Evolutionary conservation across 2,888 invertebrate species (phyloP).

Genomic region (Drosophila limbata): DNA sequence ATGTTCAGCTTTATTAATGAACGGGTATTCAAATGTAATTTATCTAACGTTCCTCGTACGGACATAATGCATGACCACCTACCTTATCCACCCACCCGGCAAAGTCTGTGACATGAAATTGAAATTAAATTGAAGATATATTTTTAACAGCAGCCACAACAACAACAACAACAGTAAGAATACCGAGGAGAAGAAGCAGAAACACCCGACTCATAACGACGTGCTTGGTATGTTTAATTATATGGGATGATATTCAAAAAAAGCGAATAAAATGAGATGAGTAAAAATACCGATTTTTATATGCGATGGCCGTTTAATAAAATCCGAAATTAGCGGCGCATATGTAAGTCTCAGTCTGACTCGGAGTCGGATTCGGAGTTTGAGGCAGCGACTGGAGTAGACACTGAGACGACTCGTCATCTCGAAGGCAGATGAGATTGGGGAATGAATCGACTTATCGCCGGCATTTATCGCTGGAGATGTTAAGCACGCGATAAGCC

Average conservation of each 20-base stretch:
- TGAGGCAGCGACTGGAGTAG: slow-evolving; percentile 38
- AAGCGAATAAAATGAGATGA: slow-evolving; percentile 51
- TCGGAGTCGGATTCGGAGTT: background rate
- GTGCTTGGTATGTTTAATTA: slow-evolving; percentile 78
- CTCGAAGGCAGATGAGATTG: slow-evolving; percentile 25
- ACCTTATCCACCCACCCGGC: slow-evolving; percentile 44
- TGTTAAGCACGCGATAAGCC: slow-evolving; percentile 66
- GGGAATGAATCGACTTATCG: slow-evolving; percentile 57
- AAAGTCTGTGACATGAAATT: slow-evolving; percentile 78
- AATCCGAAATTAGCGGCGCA: slow-evolving; percentile 78
- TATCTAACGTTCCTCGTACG: slow-evolving; percentile 19
- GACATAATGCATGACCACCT: slow-evolving; percentile 16
- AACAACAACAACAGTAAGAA: slow-evolving; percentile 6
- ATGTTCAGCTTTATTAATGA: background rate
- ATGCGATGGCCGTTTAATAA: slow-evolving; percentile 74
- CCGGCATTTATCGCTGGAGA: slow-evolving; percentile 58
- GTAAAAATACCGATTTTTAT: slow-evolving; percentile 71
- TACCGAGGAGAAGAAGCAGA: slow-evolving; percentile 15
- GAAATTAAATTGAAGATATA: slow-evolving; percentile 72
- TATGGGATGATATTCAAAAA: slow-evolving; percentile 80
- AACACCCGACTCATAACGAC: slow-evolving; percentile 61
- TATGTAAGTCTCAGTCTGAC: slow-evolving; percentile 31
- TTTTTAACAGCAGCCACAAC: slow-evolving; percentile 39
- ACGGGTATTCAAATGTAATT: background rate
- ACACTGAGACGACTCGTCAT: slow-evolving; percentile 65